Evolutionary conservation across 2,888 invertebrate species (phyloP).

Genomic region (Nephrotoma flavescens): DNA sequence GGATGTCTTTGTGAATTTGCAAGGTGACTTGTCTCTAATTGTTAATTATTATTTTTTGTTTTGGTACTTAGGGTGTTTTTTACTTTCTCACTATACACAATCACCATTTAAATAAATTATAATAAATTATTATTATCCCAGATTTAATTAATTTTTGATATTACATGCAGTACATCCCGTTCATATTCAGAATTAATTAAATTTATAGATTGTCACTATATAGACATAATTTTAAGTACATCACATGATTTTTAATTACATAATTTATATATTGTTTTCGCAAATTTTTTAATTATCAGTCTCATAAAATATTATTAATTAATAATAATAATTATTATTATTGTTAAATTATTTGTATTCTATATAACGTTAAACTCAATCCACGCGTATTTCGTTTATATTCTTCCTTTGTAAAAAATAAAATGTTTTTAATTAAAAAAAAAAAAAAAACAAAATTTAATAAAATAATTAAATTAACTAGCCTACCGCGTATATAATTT

Average conservation of each 20-base stretch:
- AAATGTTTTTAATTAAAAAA: background rate
- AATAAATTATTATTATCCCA: too few relatives aligned
- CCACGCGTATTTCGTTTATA: background rate
- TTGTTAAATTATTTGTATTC: background rate
- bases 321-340: background rate
- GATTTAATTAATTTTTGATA: too few relatives aligned
- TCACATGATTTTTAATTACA: background rate
- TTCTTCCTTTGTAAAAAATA: background rate
- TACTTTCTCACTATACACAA: too few relatives aligned
- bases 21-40: too few relatives aligned
- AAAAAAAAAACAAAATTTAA: background rate
- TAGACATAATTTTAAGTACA: background rate
- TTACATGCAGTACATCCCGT: too few relatives aligned
- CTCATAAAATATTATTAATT: background rate
- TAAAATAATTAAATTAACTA: background rate
- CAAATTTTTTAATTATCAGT: background rate
- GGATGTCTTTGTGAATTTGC: too few relatives aligned
- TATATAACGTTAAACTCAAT: background rate
- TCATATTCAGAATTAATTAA: too few relatives aligned
- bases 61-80: too few relatives aligned
- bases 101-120: too few relatives aligned
- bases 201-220: too few relatives aligned
- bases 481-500: background rate
- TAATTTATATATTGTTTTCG: background rate
- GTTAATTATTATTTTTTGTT: too few relatives aligned